Conservation (phyloP, 2,113 vertebrate species). For the Glareola pratincola region DNA sequence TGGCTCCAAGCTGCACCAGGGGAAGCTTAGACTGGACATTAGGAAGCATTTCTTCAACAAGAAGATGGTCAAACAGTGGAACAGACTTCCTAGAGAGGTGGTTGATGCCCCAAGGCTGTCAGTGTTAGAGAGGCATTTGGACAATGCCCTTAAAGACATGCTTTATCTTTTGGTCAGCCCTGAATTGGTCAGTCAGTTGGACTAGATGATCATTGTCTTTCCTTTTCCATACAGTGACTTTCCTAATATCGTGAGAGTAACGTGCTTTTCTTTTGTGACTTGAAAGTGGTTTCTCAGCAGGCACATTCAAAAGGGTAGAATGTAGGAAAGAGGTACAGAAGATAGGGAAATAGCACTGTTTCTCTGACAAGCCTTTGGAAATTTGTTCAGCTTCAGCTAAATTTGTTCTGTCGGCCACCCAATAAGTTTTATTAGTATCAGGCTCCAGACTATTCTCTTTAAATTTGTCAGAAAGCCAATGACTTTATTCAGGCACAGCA, state of each 20-base stretch:
- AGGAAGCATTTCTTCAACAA: neutral
- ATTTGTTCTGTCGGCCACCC: conserved; percentile 5
- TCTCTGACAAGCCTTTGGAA: neutral
- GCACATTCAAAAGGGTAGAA: neutral
- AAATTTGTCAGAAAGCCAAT: conserved; percentile 13
- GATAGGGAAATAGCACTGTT: neutral
- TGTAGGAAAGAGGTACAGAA: conserved; percentile 17
- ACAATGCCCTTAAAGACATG: neutral
- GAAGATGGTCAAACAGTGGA: neutral
- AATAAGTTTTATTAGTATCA: conserved; percentile 58
- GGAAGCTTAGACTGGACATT: neutral
- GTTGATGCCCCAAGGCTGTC: neutral
- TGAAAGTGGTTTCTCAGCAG: neutral
- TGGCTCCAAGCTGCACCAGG: neutral
- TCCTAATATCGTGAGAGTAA: neutral
- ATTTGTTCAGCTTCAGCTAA: conserved; percentile 10
- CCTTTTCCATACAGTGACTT: neutral
- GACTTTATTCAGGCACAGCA: neutral
- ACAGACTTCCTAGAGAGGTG: neutral
- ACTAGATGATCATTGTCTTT: neutral
- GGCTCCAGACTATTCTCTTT: conserved; percentile 35
- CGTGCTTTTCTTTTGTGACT: neutral
- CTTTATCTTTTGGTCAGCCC: neutral
- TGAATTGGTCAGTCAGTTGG: neutral
- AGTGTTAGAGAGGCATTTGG: neutral